Evolutionary conservation across 1,140 invertebrate genomes (phyloP).

Genomic region (Saxidomus purpurata): DNA sequence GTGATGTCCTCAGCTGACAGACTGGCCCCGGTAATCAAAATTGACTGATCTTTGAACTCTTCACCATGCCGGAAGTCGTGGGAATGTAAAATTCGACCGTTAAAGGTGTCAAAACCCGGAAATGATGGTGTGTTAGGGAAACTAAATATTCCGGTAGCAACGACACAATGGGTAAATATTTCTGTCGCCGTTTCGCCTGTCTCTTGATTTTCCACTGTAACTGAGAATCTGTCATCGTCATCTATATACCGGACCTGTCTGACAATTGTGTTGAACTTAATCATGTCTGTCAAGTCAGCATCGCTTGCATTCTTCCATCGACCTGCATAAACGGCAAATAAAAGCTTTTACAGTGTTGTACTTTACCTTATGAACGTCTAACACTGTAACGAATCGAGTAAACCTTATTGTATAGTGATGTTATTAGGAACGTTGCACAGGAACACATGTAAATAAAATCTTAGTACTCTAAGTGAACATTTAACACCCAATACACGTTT

Average conservation of each 20-base stretch:
- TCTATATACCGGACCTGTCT: neutral
- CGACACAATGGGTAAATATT: slow-evolving; percentile 20
- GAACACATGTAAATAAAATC: too few relatives aligned
- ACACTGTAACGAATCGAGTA: too few relatives aligned
- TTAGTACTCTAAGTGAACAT: too few relatives aligned
- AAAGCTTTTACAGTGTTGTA: too few relatives aligned
- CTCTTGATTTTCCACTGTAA: neutral
- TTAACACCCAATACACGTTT: too few relatives aligned
- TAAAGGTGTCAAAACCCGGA: neutral
- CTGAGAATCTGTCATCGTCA: neutral
- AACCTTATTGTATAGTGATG: too few relatives aligned
- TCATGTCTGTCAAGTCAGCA: neutral
- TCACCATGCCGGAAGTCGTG: slow-evolving; percentile 23
- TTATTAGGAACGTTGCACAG: too few relatives aligned
- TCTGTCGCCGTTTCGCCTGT: neutral
- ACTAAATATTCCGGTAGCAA: neutral
- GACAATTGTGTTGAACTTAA: neutral
- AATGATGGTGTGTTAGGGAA: slow-evolving; percentile 5
- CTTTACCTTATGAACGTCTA: too few relatives aligned
- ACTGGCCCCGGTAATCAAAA: neutral
- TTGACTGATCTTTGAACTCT: neutral
- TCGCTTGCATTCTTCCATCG: neutral
- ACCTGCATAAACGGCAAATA: neutral
- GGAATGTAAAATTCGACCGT: neutral
- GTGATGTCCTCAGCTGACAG: neutral